Evolutionary conservation across 2,113 vertebrate genomes (phyloP).

Genomic region (Dermatemys mawii): DNA sequence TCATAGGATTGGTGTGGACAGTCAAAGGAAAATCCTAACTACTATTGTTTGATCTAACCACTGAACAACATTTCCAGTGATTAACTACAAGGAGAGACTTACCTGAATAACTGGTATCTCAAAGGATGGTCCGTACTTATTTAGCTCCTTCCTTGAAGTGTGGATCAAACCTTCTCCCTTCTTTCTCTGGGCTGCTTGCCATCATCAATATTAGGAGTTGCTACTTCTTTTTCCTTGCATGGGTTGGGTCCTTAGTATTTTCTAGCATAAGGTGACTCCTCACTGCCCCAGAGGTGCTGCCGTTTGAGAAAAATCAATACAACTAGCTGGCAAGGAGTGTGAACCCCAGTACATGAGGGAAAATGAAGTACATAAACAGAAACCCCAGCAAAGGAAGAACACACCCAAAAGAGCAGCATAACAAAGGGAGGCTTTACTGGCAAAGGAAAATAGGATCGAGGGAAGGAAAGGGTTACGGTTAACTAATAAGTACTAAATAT

Average conservation of each 20-base stretch:
- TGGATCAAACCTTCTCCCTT: background rate
- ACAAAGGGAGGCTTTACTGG: background rate
- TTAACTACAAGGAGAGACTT: background rate
- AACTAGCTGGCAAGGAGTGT: background rate
- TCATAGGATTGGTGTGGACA: background rate
- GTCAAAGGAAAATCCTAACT: background rate
- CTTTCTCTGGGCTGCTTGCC: background rate
- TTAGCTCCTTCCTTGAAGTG: background rate
- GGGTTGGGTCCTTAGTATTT: background rate
- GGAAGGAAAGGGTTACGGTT: background rate
- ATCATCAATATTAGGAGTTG: background rate
- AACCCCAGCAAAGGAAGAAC: background rate
- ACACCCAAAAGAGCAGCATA: background rate
- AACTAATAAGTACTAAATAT: background rate
- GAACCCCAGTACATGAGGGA: background rate
- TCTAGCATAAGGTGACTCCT: background rate
- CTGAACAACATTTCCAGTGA: background rate
- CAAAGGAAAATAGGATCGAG: background rate
- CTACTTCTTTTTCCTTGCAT: background rate
- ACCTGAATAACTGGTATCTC: background rate
- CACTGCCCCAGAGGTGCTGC: background rate
- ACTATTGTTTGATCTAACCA: background rate
- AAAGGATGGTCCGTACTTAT: background rate
- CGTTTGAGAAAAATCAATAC: background rate
- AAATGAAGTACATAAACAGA: background rate